A percentile compares a stretch with the other conserved stretches of the same genome.
Evolutionary conservation across 2,888 invertebrate species (phyloP).

Genomic region (Eupithecia abbreviata): DNA sequence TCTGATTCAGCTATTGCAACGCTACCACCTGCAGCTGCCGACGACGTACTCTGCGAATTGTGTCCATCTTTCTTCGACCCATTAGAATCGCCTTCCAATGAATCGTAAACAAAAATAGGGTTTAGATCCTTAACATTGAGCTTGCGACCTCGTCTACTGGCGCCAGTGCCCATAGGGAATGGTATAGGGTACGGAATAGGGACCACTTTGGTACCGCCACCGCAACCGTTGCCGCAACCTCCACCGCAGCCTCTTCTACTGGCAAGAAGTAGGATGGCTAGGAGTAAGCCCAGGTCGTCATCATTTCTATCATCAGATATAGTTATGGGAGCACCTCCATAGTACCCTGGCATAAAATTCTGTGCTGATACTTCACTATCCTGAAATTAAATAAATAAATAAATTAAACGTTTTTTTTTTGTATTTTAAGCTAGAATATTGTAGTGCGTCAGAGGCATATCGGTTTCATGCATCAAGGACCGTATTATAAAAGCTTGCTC

Average conservation of each 20-base stretch:
- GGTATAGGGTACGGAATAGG: slow-evolving; percentile 68
- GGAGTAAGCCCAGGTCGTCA: slow-evolving; percentile 64
- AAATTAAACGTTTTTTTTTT: not conserved
- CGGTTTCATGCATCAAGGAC: too few relatives aligned
- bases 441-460: too few relatives aligned
- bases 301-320: slow-evolving; percentile 45
- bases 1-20: not conserved
- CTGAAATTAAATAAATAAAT: slow-evolving; percentile 43
- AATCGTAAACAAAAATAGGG: slow-evolving; percentile 1
- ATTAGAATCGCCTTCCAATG: not conserved
- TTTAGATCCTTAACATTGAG: slow-evolving; percentile 20
- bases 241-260: slow-evolving; percentile 48
- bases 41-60: not conserved
- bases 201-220: slow-evolving; percentile 50
- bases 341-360: slow-evolving; percentile 43
- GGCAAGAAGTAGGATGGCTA: slow-evolving; percentile 63
- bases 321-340: slow-evolving; percentile 52
- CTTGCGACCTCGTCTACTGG: slow-evolving; percentile 20
- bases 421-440: not conserved
- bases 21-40: not conserved
- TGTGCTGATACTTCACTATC: slow-evolving; percentile 52
- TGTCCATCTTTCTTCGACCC: not conserved
- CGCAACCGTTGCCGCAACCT: slow-evolving; percentile 47
- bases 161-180: slow-evolving; percentile 53
- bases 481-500: too few relatives aligned